These are phyloP conservation scores for Pseudonaja textilis DNA, from an alignment of 2,113 vertebrate species.

Conservation along the genomic window DNA sequence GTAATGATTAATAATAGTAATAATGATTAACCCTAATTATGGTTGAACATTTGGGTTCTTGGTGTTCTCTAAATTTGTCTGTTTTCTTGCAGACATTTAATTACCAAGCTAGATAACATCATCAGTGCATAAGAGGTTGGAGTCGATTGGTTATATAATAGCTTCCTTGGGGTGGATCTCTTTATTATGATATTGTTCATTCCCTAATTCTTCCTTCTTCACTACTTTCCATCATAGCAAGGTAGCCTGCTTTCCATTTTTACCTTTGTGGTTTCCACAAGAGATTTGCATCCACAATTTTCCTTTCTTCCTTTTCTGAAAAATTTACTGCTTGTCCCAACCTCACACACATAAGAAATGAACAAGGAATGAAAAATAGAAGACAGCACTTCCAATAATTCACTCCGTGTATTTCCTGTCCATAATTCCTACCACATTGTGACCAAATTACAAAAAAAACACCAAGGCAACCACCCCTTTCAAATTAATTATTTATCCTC, in stretches of 20 bases:
- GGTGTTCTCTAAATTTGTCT: neutral
- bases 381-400: neutral
- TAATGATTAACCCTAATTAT: too few species aligned
- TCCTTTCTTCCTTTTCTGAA: too few species aligned
- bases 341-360: neutral
- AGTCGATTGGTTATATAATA: too few species aligned
- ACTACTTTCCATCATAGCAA: too few species aligned
- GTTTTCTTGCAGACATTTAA: neutral
- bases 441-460: neutral
- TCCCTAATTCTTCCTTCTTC: too few species aligned
- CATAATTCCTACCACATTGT: neutral
- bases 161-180: too few species aligned
- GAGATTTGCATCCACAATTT: neutral
- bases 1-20: too few species aligned
- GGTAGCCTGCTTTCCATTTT: neutral
- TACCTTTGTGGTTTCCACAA: neutral
- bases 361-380: neutral
- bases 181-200: too few species aligned
- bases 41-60: too few species aligned
- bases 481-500: neutral
- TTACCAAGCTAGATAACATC: neutral
- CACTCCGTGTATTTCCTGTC: neutral
- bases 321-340: neutral
- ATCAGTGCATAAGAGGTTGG: too few species aligned
- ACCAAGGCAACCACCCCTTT: neutral